phyloP scores from a whole-genome alignment of 2,113 vertebrate species.

The Anhinga rufa region DNA sequence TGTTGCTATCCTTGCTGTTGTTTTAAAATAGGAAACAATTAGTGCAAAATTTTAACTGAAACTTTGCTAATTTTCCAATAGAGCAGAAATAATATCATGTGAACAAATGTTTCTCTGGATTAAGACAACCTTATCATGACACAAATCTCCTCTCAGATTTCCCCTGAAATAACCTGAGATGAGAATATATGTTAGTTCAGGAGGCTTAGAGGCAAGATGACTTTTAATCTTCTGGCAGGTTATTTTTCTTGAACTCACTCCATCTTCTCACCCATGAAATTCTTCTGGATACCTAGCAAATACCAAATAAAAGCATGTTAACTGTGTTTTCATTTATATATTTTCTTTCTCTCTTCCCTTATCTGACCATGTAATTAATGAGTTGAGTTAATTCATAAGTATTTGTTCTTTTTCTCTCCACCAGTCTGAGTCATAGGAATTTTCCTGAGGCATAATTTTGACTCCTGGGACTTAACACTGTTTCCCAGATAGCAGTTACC shows the following conservation, averaged over 20 bases:
- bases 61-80: neutral
- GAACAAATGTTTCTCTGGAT: neutral
- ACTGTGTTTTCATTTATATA: neutral
- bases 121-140: neutral
- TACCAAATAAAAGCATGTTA: constrained; percentile 28
- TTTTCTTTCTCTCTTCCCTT: neutral
- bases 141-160: constrained; percentile 27
- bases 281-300: constrained; percentile 19
- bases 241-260: constrained; percentile 53
- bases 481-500: neutral
- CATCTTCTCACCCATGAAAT: constrained; percentile 39
- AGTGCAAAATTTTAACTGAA: neutral
- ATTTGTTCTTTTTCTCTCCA: neutral
- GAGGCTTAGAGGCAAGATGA: constrained; percentile 2
- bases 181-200: constrained; percentile 29
- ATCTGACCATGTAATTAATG: neutral
- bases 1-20: neutral
- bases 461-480: neutral
- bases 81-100: neutral
- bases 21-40: neutral
- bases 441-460: constrained; percentile 1
- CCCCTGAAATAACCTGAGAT: neutral
- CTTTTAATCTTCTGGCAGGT: constrained; percentile 27
- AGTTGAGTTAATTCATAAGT: neutral
- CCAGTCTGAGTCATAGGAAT: neutral